Percentiles rank a stretch among this genome's conserved stretches.
phyloP scores from a whole-genome alignment of 2,888 invertebrate genomes.

The Thysanoteuthis rhombus region DNA sequence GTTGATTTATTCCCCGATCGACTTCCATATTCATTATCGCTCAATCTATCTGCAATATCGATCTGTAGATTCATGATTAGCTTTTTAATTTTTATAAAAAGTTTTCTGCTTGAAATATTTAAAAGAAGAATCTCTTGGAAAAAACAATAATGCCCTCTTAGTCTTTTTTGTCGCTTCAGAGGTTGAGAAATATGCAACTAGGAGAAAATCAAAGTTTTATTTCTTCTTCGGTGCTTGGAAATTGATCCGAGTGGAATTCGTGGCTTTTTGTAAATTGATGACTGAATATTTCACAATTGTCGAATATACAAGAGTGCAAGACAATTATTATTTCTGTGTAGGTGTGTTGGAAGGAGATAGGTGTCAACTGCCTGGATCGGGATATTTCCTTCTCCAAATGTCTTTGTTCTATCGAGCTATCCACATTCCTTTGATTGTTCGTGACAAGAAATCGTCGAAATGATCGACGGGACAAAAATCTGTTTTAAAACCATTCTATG shows the following conservation, averaged over 20 bases:
- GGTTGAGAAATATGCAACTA: background rate
- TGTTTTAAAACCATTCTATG: background rate
- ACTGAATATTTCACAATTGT: background rate
- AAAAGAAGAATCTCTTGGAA: background rate
- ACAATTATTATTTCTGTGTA: background rate
- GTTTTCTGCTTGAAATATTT: background rate
- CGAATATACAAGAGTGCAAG: background rate
- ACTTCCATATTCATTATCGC: no score
- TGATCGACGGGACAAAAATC: background rate
- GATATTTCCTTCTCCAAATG: background rate
- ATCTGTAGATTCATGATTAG: background rate
- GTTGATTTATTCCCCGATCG: background rate
- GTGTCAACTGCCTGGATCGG: background rate
- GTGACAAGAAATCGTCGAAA: background rate
- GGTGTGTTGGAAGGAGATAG: no score
- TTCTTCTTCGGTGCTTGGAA: background rate
- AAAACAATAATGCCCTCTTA: background rate
- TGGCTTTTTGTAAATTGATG: background rate
- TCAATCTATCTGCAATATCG: background rate
- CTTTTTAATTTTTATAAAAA: background rate
- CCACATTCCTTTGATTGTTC: background rate
- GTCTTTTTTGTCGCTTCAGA: background rate
- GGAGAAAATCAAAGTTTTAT: background rate
- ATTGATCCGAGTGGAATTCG: background rate
- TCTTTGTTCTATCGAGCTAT: background rate